Evolutionary conservation across 2,888 invertebrate species (phyloP).

Genomic region (Nomada flava): DNA sequence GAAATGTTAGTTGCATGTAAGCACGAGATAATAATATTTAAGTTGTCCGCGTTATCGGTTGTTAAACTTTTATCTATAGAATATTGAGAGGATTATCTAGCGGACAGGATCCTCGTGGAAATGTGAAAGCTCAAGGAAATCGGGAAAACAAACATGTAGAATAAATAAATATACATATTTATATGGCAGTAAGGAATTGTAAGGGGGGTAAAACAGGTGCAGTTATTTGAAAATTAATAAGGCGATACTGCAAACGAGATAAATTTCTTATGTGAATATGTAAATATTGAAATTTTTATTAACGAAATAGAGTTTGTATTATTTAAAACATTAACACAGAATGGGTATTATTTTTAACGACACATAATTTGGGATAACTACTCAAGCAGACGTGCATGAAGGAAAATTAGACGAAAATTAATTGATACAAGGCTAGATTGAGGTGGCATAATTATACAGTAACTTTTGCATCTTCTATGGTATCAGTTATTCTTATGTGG

Average conservation of each 20-base stretch:
- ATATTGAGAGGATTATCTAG: slow-evolving; percentile 7
- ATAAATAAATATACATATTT: not conserved
- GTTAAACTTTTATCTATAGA: slow-evolving; percentile 6
- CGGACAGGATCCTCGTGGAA: slow-evolving; percentile 15
- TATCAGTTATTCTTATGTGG: not conserved
- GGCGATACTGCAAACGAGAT: not conserved
- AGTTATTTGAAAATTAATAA: not conserved
- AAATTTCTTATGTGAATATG: not conserved
- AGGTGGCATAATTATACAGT: not conserved
- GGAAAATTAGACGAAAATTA: too few relatives aligned
- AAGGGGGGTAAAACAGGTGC: not conserved
- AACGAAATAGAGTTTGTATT: not conserved
- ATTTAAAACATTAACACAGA: not conserved
- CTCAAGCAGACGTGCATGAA: not conserved
- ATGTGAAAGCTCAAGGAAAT: slow-evolving; percentile 4
- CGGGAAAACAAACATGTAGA: not conserved
- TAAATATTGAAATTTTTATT: not conserved
- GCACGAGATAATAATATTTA: not conserved
- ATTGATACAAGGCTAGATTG: not conserved
- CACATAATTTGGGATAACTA: not conserved
- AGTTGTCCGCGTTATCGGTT: slow-evolving; percentile 4
- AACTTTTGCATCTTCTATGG: not conserved
- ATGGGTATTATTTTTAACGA: not conserved
- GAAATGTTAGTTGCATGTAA: too few relatives aligned
- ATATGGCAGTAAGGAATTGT: not conserved